These are phyloP conservation scores for Hylyphantes graminicola DNA, from an alignment of 1,140 invertebrate species.

Conservation along the genomic window DNA sequence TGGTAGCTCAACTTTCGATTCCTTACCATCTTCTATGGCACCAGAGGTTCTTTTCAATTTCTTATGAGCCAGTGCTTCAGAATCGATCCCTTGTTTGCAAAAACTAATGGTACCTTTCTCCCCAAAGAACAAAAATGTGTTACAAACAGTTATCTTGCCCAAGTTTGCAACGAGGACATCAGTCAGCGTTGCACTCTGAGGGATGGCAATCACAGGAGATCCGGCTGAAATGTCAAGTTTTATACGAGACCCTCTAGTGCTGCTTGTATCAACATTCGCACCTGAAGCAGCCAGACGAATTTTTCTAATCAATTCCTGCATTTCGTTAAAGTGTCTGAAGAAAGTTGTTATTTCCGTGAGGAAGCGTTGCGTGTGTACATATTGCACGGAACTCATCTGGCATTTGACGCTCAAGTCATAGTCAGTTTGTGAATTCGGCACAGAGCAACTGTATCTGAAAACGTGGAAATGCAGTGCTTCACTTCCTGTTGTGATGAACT, in stretches of 20 bases:
- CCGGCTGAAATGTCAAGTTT: conserved; percentile 79
- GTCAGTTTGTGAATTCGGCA: conserved; percentile 64
- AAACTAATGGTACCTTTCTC: conserved; percentile 38
- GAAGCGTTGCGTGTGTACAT: conserved; percentile 95
- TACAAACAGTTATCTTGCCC: conserved; percentile 82
- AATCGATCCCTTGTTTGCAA: conserved; percentile 28
- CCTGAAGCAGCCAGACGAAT: conserved; percentile 48
- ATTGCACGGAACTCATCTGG: conserved; percentile 83
- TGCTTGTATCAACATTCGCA: conserved; percentile 41
- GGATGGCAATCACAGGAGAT: conserved; percentile 87
- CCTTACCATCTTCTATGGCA: background rate
- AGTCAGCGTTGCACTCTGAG: conserved; percentile 82
- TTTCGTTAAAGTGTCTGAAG: conserved; percentile 84
- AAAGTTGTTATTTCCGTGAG: conserved; percentile 87
- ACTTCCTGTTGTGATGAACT: conserved; percentile 84
- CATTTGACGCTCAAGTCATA: conserved; percentile 84
- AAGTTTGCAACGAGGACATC: conserved; percentile 85
- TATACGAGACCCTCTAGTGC: conserved; percentile 70
- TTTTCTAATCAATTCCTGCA: conserved; percentile 70
- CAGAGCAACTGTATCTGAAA: conserved; percentile 68
- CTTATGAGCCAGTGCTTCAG: background rate
- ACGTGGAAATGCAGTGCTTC: conserved; percentile 83
- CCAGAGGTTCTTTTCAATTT: background rate
- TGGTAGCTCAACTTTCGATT: background rate
- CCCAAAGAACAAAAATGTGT: conserved; percentile 70